A percentile compares a stretch with the other conserved stretches of the same genome.
phyloP scores from a whole-genome alignment of 2,797 vertebrate genomes.

The Neosilurus mollespiculum region DNA sequence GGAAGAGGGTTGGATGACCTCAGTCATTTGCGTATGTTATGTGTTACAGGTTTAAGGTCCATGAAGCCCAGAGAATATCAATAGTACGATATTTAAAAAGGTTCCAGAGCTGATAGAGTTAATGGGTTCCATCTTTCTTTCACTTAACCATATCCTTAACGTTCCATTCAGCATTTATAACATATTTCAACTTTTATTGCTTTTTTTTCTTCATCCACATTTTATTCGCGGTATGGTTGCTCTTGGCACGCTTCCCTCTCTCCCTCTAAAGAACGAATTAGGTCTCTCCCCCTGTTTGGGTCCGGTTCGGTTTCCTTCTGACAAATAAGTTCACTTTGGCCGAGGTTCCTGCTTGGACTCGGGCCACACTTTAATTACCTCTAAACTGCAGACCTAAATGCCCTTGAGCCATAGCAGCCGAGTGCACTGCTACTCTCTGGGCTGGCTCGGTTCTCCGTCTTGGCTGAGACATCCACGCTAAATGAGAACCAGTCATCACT shows the following conservation, averaged over 20 bases:
- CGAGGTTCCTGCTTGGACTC: constrained; percentile 52
- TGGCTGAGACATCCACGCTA: constrained; percentile 26
- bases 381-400: constrained; percentile 65
- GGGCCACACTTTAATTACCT: constrained; percentile 54
- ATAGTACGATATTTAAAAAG: neutral
- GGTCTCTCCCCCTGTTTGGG: constrained; percentile 37
- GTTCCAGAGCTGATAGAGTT: constrained; percentile 7
- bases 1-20: neutral
- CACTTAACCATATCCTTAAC: constrained; percentile 2
- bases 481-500: constrained; percentile 26
- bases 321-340: constrained; percentile 62
- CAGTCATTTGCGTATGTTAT: neutral
- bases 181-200: constrained; percentile 19
- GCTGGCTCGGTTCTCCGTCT: constrained; percentile 44
- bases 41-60: neutral
- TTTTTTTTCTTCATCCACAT: neutral
- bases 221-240: constrained; percentile 9
- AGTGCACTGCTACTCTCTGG: constrained; percentile 41
- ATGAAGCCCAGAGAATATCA: neutral
- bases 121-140: constrained; percentile 11
- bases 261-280: constrained; percentile 28
- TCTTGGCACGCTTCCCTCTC: neutral
- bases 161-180: constrained; percentile 2
- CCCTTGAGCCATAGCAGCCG: constrained; percentile 55
- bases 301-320: constrained; percentile 58